These are phyloP conservation scores for Idaea straminata DNA, from an alignment of 2,888 invertebrate species.

Conservation along the genomic window DNA sequence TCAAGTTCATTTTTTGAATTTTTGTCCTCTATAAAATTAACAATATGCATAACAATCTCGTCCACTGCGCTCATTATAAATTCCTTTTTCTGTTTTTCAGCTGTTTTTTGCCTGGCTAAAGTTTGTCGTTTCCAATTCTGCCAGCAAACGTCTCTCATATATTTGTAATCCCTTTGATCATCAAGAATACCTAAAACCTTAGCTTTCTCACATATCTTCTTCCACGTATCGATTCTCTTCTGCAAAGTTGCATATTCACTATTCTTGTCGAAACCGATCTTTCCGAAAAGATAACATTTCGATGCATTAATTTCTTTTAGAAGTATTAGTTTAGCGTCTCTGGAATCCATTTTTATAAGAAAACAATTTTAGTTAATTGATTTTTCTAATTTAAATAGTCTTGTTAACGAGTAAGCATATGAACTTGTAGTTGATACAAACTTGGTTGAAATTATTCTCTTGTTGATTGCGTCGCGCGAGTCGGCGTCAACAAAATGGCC, in stretches of 20 bases:
- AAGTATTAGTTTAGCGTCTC: conserved; percentile 21
- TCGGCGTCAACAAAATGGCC: not conserved
- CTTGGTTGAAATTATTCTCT: no score
- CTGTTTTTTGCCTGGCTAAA: conserved; percentile 12
- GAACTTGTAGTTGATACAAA: not conserved
- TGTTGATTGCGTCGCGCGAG: not conserved
- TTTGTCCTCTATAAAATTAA: conserved; percentile 6
- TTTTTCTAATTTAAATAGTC: conserved; percentile 4
- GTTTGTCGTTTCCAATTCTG: conserved; percentile 22
- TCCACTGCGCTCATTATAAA: conserved; percentile 12
- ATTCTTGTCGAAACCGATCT: conserved; percentile 20
- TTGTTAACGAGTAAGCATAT: conserved; percentile 3
- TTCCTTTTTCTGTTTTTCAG: conserved; percentile 3
- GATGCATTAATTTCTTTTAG: conserved; percentile 22
- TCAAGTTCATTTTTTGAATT: not conserved
- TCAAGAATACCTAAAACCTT: conserved; percentile 21
- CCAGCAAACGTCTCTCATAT: conserved; percentile 27
- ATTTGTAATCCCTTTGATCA: conserved; percentile 19
- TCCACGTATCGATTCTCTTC: conserved; percentile 21
- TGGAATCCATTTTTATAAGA: conserved; percentile 19
- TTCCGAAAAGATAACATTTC: conserved; percentile 22
- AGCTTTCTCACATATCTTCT: conserved; percentile 18
- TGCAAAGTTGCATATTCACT: conserved; percentile 12
- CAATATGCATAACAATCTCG: conserved; percentile 20
- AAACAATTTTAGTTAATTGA: not conserved